A percentile compares a stretch with the other conserved stretches of the same genome.
These are phyloP conservation scores for Drosophila kohkoa DNA, from an alignment of 1,140 invertebrate genomes.

Conservation along the genomic window DNA sequence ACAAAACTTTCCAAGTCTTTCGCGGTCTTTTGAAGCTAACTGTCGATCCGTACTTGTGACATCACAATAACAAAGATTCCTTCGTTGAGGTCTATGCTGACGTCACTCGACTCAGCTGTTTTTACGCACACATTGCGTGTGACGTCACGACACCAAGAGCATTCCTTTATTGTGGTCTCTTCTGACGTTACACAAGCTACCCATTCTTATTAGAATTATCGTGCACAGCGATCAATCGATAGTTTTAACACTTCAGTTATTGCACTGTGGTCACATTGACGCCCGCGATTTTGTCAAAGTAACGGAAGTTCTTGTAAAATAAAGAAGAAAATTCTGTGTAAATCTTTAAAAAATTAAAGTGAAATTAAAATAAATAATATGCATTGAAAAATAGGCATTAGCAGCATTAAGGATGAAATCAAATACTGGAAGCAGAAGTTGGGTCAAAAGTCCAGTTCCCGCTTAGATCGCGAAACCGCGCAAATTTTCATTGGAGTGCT, in stretches of 20 bases:
- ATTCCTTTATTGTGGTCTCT: not conserved
- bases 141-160: no score
- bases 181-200: not conserved
- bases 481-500: slow-evolving; percentile 81
- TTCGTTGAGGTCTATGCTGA: no score
- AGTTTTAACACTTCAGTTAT: not conserved
- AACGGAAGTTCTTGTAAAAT: not conserved
- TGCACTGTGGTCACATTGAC: not conserved
- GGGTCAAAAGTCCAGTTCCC: slow-evolving; percentile 78
- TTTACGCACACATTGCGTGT: no score
- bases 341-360: no score
- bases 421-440: slow-evolving; percentile 85
- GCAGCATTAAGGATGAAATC: slow-evolving; percentile 83
- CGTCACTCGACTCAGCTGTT: no score
- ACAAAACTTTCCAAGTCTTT: no score
- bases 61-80: no score
- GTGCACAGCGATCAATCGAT: not conserved
- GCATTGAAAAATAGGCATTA: slow-evolving; percentile 58
- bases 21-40: no score
- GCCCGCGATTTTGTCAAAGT: not conserved
- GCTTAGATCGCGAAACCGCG: slow-evolving; percentile 81
- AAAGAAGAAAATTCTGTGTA: no score
- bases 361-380: no score
- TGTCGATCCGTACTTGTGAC: no score
- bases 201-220: not conserved